These are phyloP conservation scores for Eublepharis macularius DNA, from an alignment of 2,113 vertebrate genomes.

Conservation along the genomic window DNA sequence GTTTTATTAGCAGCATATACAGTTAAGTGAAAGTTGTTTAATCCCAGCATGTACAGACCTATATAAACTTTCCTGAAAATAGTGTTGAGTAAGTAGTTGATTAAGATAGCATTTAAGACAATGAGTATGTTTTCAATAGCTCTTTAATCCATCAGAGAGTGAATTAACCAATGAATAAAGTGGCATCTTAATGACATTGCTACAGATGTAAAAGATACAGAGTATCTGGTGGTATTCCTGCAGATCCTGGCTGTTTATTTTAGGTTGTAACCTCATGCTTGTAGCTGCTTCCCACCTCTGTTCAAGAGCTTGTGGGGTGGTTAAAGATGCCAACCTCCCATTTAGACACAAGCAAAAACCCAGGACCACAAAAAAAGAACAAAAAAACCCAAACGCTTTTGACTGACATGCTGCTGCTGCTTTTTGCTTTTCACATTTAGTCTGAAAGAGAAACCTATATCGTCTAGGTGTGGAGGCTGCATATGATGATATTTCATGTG, in stretches of 20 bases:
- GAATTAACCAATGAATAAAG: background rate
- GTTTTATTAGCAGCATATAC: background rate
- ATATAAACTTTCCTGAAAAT: background rate
- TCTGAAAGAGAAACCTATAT: background rate
- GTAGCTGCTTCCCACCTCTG: background rate
- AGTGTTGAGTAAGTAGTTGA: slow-evolving; percentile 4
- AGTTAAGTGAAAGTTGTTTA: background rate
- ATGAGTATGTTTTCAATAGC: background rate
- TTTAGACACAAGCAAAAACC: background rate
- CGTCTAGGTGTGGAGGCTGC: background rate
- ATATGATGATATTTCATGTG: background rate
- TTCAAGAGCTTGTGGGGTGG: background rate
- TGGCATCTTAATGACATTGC: background rate
- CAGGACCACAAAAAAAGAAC: background rate
- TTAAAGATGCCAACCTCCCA: background rate
- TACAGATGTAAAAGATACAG: background rate
- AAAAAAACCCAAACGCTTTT: background rate
- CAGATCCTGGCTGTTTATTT: background rate
- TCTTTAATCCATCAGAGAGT: background rate
- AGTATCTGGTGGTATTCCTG: background rate
- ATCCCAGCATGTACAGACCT: background rate
- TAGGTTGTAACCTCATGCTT: background rate
- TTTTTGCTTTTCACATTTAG: background rate
- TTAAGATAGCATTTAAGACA: background rate
- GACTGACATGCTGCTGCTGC: background rate